phyloP scores from a whole-genome alignment of 2,888 invertebrate species.

The Drosophila silvestris region DNA sequence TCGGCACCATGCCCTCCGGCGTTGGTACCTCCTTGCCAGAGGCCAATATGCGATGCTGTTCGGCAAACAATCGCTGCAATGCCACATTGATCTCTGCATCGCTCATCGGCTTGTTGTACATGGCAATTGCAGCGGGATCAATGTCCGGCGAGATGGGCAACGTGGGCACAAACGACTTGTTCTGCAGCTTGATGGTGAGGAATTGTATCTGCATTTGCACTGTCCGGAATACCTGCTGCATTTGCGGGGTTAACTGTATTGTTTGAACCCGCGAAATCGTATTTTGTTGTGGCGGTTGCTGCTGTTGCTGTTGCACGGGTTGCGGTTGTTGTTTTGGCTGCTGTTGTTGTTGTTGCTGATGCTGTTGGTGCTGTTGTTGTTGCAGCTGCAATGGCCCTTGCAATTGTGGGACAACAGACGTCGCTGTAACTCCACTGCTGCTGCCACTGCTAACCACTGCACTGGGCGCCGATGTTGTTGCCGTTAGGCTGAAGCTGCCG shows the following conservation, averaged over 20 bases:
- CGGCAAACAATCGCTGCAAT: constrained; percentile 88
- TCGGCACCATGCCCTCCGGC: constrained; percentile 84
- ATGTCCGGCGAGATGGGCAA: constrained; percentile 83
- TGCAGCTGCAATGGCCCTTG: constrained; percentile 47
- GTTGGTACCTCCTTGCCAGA: constrained; percentile 90
- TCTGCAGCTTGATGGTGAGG: constrained; percentile 87
- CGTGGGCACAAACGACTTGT: constrained; percentile 83
- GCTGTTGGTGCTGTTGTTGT: constrained; percentile 39
- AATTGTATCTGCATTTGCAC: constrained; percentile 90
- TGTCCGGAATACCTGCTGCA: constrained; percentile 89
- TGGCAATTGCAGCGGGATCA: constrained; percentile 83
- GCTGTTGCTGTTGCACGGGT: constrained; percentile 61
- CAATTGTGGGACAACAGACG: constrained; percentile 51
- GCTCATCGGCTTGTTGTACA: constrained; percentile 85
- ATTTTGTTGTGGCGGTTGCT: constrained; percentile 78
- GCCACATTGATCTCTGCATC: constrained; percentile 87
- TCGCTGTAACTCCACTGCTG: constrained; percentile 64
- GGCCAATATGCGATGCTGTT: constrained; percentile 90
- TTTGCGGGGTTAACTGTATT: constrained; percentile 90
- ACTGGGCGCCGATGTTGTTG: constrained; percentile 51
- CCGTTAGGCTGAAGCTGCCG: constrained; percentile 49
- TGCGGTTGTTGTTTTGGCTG: constrained; percentile 52
- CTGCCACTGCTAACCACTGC: constrained; percentile 59
- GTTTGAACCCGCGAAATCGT: constrained; percentile 89
- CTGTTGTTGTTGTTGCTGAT: constrained; percentile 35